Evolutionary conservation across 2,113 vertebrate species (phyloP).

Genomic region (Hippopotamus amphibius): DNA sequence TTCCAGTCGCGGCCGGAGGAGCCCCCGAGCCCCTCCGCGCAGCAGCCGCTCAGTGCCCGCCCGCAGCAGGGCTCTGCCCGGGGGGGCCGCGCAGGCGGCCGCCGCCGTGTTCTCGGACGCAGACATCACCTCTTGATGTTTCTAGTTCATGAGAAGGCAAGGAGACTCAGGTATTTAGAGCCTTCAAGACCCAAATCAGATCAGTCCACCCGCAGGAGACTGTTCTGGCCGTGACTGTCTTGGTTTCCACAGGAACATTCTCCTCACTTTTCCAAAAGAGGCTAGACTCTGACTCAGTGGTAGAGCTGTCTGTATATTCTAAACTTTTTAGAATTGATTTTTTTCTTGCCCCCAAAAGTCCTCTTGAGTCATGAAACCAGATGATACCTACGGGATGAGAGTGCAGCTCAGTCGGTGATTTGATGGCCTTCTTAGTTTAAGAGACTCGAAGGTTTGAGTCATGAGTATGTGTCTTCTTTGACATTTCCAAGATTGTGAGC

Average conservation of each 20-base stretch:
- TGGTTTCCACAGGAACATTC: slow-evolving; percentile 59
- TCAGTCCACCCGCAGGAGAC: not conserved
- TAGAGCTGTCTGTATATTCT: slow-evolving; percentile 66
- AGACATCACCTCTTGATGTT: not conserved
- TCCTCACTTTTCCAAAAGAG: slow-evolving; percentile 62
- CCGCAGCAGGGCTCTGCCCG: accelerated
- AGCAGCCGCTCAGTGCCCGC: not conserved
- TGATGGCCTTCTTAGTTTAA: not conserved
- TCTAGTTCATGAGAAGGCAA: slow-evolving; percentile 17
- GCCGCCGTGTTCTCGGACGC: not conserved
- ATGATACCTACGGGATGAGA: not conserved
- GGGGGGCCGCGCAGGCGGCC: accelerated
- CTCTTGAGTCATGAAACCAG: not conserved
- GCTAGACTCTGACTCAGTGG: slow-evolving; percentile 63
- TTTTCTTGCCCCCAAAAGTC: not conserved
- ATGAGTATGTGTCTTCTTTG: slow-evolving; percentile 17
- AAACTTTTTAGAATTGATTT: slow-evolving; percentile 33
- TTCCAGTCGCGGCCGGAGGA: not conserved
- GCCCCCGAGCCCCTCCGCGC: not conserved
- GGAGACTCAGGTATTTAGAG: not conserved
- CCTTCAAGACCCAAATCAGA: not conserved
- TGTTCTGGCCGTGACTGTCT: slow-evolving; percentile 6
- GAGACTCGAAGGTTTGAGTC: not conserved
- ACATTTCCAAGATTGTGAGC: not conserved
- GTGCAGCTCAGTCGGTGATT: not conserved